Evolutionary conservation across 2,888 invertebrate genomes (phyloP).

Genomic region (Pristionchus exspectatus): DNA sequence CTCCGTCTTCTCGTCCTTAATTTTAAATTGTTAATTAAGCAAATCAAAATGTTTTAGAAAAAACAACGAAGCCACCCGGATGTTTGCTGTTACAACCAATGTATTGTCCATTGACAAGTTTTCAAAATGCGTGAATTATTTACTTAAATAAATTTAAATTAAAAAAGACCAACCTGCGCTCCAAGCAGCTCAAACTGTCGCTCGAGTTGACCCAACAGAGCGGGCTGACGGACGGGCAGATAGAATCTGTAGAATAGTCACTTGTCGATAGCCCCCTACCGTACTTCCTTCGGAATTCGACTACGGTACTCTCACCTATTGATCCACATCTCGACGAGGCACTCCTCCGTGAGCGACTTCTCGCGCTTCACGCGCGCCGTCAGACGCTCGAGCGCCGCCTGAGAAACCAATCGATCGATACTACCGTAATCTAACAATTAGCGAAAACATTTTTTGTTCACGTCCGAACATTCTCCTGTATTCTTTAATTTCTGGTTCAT

Average conservation of each 20-base stretch:
- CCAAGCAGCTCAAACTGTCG: slow-evolving; percentile 8
- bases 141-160: too few species aligned
- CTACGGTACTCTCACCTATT: slow-evolving; percentile 41
- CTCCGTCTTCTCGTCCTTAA: slow-evolving; percentile 83
- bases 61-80: too few species aligned
- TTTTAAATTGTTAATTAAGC: background rate
- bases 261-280: background rate
- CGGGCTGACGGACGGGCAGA: slow-evolving; percentile 16
- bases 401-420: background rate
- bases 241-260: slow-evolving; percentile 38
- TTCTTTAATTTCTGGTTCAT: too few species aligned
- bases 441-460: too few species aligned
- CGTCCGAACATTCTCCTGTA: too few species aligned
- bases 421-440: background rate
- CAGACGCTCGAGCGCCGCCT: slow-evolving; percentile 45
- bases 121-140: too few species aligned
- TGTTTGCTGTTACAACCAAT: background rate
- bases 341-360: slow-evolving; percentile 68
- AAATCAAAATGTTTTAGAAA: background rate
- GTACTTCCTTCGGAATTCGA: background rate
- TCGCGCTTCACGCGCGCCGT: slow-evolving; percentile 50
- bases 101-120: background rate
- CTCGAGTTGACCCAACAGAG: slow-evolving; percentile 14
- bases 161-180: background rate
- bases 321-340: slow-evolving; percentile 70